Evolutionary conservation across 2,888 invertebrate species (phyloP).

Genomic region (Perizoma affinitatum): DNA sequence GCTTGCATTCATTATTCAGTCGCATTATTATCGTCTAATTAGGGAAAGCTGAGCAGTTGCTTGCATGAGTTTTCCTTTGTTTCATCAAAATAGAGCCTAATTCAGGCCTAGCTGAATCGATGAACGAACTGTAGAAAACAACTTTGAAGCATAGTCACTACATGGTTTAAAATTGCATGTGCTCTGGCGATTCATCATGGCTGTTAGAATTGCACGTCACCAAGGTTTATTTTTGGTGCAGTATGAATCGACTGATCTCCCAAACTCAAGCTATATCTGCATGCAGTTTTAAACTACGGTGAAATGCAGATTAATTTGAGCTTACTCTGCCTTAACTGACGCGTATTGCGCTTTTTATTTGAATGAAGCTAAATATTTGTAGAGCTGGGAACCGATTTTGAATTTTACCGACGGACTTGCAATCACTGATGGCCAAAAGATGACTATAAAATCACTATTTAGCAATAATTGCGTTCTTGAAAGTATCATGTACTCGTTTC

Average conservation of each 20-base stretch:
- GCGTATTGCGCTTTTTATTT: constrained; percentile 14
- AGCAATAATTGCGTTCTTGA: too few relatives aligned
- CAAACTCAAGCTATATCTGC: constrained; percentile 6
- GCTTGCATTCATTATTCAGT: constrained; percentile 30
- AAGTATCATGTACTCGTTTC: too few relatives aligned
- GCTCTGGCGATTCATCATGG: constrained; percentile 5
- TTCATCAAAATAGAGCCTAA: constrained; percentile 5
- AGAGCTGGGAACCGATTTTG: not conserved
- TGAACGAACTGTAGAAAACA: constrained; percentile 10
- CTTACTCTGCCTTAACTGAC: constrained; percentile 9
- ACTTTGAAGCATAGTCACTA: constrained; percentile 6
- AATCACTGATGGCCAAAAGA: too few relatives aligned
- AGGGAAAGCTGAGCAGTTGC: constrained; percentile 11
- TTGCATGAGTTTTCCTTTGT: constrained; percentile 24
- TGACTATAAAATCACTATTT: too few relatives aligned
- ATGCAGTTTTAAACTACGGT: constrained; percentile 21
- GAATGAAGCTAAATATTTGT: not conserved
- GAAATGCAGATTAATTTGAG: constrained; percentile 18
- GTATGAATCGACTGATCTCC: constrained; percentile 14
- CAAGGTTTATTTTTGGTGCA: constrained; percentile 18
- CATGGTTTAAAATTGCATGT: constrained; percentile 23
- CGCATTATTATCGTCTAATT: constrained; percentile 13
- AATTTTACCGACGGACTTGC: not conserved
- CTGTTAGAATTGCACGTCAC: constrained; percentile 21
- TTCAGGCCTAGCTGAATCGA: constrained; percentile 11